A percentile compares a stretch with the other conserved stretches of the same genome.
These are phyloP conservation scores for Acromyrmex charruanus DNA, from an alignment of 1,140 invertebrate genomes.

Conservation along the genomic window DNA sequence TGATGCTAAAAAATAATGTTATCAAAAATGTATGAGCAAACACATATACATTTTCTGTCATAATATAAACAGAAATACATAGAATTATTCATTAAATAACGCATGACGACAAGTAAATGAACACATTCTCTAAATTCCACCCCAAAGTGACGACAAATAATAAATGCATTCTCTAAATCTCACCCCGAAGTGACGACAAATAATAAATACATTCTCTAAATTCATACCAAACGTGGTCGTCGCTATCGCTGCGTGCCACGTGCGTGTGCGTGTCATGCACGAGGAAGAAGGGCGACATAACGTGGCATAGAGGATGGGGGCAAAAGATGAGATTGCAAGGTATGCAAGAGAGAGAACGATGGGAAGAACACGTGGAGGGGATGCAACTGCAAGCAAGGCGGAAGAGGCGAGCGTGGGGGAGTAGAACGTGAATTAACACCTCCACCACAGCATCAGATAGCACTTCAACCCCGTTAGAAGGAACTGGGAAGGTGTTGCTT, in stretches of 20 bases:
- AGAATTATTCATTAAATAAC: neutral
- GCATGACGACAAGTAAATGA: neutral
- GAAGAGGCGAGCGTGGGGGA: constrained; percentile 62
- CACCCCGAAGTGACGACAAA: neutral
- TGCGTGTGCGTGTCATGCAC: constrained; percentile 27
- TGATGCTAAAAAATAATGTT: no score
- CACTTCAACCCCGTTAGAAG: constrained; percentile 62
- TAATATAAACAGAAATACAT: neutral
- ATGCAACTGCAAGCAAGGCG: constrained; percentile 62
- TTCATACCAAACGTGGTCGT: neutral
- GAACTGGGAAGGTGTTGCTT: constrained; percentile 55
- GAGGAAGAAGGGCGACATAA: constrained; percentile 14
- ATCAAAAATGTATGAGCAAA: no score
- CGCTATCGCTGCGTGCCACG: constrained; percentile 39
- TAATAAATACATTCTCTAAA: constrained; percentile 15
- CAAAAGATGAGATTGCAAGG: constrained; percentile 1
- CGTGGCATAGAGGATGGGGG: constrained; percentile 3
- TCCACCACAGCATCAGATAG: constrained; percentile 84
- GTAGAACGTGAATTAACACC: constrained; percentile 85
- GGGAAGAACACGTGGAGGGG: constrained; percentile 17
- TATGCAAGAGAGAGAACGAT: constrained; percentile 31
- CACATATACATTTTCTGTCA: no score
- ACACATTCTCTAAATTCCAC: neutral
- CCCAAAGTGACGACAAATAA: neutral
- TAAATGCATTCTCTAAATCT: constrained; percentile 2